Percentiles rank a stretch among this genome's conserved stretches.
These are phyloP conservation scores for Emys orbicularis DNA, from an alignment of 2,797 vertebrate species.

Conservation along the genomic window DNA sequence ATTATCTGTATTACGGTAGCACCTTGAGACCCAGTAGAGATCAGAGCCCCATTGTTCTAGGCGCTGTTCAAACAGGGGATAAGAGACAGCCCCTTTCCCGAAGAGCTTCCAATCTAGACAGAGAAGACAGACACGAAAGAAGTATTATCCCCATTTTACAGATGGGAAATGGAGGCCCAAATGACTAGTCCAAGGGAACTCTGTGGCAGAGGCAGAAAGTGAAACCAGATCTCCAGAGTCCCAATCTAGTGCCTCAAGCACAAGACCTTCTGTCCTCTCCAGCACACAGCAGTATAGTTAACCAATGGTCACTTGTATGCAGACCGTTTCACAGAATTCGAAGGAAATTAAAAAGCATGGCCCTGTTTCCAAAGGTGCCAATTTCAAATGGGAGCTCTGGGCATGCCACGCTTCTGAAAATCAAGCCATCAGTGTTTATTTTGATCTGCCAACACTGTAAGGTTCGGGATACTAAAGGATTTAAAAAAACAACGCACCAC, in stretches of 20 bases:
- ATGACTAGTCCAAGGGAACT: not conserved
- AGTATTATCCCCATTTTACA: not conserved
- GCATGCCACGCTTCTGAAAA: conserved; percentile 15
- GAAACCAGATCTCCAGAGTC: not conserved
- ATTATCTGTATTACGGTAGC: not conserved
- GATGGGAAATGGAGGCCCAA: not conserved
- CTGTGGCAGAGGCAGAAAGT: not conserved
- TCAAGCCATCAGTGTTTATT: not conserved
- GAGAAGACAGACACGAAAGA: not conserved
- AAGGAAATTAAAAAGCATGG: not conserved
- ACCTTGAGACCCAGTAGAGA: not conserved
- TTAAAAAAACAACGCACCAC: not conserved
- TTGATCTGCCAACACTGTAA: not conserved
- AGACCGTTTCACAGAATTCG: fast-evolving
- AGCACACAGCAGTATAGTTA: not conserved
- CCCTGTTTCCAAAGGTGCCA: not conserved
- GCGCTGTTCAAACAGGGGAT: not conserved
- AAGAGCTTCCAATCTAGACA: not conserved
- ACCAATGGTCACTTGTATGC: not conserved
- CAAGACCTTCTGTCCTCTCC: not conserved
- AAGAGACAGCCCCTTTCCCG: not conserved
- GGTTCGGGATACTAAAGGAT: not conserved
- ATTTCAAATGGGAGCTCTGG: not conserved
- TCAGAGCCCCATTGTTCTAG: not conserved
- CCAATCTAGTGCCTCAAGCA: not conserved